These are phyloP conservation scores for Cryptops parisi DNA, from an alignment of 2,888 invertebrate species.

Conservation along the genomic window DNA sequence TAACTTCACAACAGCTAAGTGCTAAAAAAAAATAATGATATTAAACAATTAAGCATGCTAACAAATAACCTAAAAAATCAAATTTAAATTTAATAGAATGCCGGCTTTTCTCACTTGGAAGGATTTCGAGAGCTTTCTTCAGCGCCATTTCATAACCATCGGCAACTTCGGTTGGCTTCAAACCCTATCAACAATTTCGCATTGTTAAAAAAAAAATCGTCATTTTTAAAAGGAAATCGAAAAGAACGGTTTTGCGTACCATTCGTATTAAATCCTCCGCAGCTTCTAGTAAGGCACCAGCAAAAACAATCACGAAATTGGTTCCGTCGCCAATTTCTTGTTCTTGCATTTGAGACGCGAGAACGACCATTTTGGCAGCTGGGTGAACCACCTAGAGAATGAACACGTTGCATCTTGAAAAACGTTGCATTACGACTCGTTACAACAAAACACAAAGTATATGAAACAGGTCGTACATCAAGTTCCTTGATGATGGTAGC, in stretches of 20 bases:
- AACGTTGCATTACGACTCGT: neutral
- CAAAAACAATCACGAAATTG: constrained; percentile 90
- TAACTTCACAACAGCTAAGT: constrained; percentile 62
- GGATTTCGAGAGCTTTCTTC: constrained; percentile 73
- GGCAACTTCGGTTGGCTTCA: constrained; percentile 91
- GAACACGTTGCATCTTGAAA: neutral
- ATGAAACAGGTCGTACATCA: constrained; percentile 39
- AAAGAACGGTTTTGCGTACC: no score
- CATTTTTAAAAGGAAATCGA: no score
- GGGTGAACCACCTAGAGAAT: constrained; percentile 73
- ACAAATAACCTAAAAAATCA: no score
- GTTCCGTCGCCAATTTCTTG: constrained; percentile 98
- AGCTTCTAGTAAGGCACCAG: constrained; percentile 78
- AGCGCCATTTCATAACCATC: constrained; percentile 87
- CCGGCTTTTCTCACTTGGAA: constrained; percentile 42
- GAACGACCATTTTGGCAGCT: constrained; percentile 88
- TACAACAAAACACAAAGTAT: neutral
- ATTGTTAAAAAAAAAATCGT: neutral
- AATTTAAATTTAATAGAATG: constrained; percentile 24
- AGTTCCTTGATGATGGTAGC: constrained; percentile 92
- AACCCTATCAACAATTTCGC: constrained; percentile 46
- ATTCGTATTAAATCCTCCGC: constrained; percentile 84
- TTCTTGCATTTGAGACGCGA: constrained; percentile 97
- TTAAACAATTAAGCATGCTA: no score
- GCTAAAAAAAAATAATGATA: constrained; percentile 22